Evolutionary conservation across 2,888 invertebrate genomes (phyloP).

Genomic region (Drosophila yooni): DNA sequence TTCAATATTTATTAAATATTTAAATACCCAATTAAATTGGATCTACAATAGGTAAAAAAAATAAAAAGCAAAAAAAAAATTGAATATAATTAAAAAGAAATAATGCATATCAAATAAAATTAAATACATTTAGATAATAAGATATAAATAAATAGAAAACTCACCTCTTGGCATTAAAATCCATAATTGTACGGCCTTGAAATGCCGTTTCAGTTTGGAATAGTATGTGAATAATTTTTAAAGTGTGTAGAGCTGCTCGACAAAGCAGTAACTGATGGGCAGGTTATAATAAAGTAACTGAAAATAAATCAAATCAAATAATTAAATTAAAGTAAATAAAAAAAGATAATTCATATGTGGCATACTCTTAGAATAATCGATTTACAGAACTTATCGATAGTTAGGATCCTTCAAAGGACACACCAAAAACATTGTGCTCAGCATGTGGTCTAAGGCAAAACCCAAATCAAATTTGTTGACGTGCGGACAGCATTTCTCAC

Average conservation of each 20-base stretch:
- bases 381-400: constrained; percentile 38
- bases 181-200: constrained; percentile 80
- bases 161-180: constrained; percentile 76
- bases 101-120: neutral
- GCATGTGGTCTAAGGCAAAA: constrained; percentile 64
- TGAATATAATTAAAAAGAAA: neutral
- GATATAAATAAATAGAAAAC: constrained; percentile 24
- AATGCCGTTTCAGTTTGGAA: constrained; percentile 60
- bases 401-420: constrained; percentile 39
- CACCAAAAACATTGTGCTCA: constrained; percentile 38
- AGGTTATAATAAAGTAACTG: constrained; percentile 43
- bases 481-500: constrained; percentile 38
- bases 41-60: too few species aligned
- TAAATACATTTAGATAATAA: neutral
- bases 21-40: neutral
- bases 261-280: constrained; percentile 32
- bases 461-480: constrained; percentile 70
- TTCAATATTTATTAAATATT: neutral
- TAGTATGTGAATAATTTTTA: constrained; percentile 10
- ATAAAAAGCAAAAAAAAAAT: neutral
- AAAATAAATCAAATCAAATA: constrained; percentile 18
- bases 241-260: constrained; percentile 24
- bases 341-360: constrained; percentile 33
- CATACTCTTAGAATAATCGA: constrained; percentile 13
- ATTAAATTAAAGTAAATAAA: neutral